phyloP scores from a whole-genome alignment of 2,797 vertebrate species.

The Botia kubotai region DNA sequence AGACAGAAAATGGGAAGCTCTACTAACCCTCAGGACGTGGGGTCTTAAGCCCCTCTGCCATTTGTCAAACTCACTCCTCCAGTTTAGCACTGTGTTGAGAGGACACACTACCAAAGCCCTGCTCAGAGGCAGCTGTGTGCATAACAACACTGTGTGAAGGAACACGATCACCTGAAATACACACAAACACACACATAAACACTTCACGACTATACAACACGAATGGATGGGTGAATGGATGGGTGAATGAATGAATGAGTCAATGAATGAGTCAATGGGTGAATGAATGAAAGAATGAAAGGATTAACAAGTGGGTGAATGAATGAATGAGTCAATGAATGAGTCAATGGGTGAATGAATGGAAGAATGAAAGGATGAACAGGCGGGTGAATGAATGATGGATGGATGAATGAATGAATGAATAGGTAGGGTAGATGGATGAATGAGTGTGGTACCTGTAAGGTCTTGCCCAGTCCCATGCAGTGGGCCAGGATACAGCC shows the following conservation, averaged over 20 bases:
- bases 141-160: slow-evolving; percentile 90
- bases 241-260: no score
- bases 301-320: no score
- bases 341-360: no score
- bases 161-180: slow-evolving; percentile 91
- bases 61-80: slow-evolving; percentile 93
- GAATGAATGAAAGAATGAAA: no score
- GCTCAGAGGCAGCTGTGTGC: slow-evolving; percentile 84
- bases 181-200: slow-evolving; percentile 10
- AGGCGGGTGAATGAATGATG: no score
- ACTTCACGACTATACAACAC: no score
- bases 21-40: slow-evolving; percentile 84
- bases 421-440: no score
- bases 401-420: no score
- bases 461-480: slow-evolving; percentile 96
- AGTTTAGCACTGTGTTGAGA: slow-evolving; percentile 96
- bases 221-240: no score
- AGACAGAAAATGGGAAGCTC: not conserved
- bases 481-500: slow-evolving; percentile 97
- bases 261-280: no score
- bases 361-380: no score
- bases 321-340: no score
- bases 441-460: slow-evolving; percentile 78
- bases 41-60: slow-evolving; percentile 88
- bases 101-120: slow-evolving; percentile 94